phyloP scores from a whole-genome alignment of 2,113 vertebrate species.

The Gambusia holbrooki region DNA sequence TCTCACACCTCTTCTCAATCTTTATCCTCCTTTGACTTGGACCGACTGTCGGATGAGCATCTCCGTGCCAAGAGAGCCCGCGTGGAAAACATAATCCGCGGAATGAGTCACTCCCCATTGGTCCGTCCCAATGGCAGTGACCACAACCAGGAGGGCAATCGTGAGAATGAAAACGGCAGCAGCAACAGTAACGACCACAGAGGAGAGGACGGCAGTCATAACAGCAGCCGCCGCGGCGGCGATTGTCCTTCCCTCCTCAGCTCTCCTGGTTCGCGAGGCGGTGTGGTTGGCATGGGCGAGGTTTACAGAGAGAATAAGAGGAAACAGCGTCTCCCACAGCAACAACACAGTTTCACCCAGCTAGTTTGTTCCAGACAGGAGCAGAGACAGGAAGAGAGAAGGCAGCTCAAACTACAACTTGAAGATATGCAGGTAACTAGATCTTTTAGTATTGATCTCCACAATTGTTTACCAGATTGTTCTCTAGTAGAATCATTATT shows the following conservation, averaged over 20 bases:
- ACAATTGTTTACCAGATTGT: background rate
- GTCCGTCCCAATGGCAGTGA: slow-evolving; percentile 80
- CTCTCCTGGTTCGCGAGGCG: slow-evolving; percentile 63
- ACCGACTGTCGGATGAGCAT: slow-evolving; percentile 97
- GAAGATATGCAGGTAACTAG: slow-evolving; percentile 90
- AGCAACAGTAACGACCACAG: slow-evolving; percentile 48
- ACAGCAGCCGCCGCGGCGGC: slow-evolving; percentile 47
- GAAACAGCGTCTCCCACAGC: slow-evolving; percentile 98
- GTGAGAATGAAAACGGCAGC: slow-evolving; percentile 42
- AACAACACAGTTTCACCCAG: slow-evolving; percentile 98
- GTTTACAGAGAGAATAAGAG: slow-evolving; percentile 98
- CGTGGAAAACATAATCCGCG: slow-evolving; percentile 98
- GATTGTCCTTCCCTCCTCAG: slow-evolving; percentile 84
- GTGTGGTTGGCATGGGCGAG: slow-evolving; percentile 73
- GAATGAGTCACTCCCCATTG: slow-evolving; percentile 98
- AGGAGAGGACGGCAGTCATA: slow-evolving; percentile 46
- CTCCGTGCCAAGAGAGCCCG: slow-evolving; percentile 97
- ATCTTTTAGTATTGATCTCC: background rate
- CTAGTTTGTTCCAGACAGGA: slow-evolving; percentile 95
- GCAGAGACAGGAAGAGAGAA: slow-evolving; percentile 94
- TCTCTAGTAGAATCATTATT: background rate
- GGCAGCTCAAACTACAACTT: slow-evolving; percentile 98
- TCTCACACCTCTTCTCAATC: slow-evolving; percentile 82
- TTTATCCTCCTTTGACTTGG: slow-evolving; percentile 94
- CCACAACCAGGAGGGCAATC: slow-evolving; percentile 45